Percentiles rank a stretch among this genome's conserved stretches.
Conservation (phyloP, 2,888 invertebrate genomes). For the Tetranychus truncatus region DNA sequence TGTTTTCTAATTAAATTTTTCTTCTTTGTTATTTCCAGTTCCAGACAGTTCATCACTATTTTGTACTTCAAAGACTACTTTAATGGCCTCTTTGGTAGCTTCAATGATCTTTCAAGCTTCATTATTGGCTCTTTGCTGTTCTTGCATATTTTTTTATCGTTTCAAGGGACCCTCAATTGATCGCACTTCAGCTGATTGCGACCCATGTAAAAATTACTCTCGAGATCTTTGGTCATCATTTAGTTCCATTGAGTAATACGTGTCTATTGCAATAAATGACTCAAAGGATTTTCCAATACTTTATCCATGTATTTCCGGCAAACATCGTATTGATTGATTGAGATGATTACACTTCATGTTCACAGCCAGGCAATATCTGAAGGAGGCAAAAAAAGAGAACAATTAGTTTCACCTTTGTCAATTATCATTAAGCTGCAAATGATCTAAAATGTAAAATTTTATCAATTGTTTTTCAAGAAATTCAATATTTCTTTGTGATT, state of each 20-base stretch:
- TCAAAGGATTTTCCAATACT: neutral
- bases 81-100: conserved; percentile 19
- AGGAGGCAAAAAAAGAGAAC: no score
- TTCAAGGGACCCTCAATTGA: neutral
- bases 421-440: no score
- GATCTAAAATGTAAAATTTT: no score
- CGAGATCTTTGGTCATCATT: neutral
- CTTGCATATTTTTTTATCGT: conserved; percentile 10
- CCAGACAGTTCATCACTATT: conserved; percentile 10
- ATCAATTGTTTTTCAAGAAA: no score
- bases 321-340: no score
- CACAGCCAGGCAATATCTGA: no score
- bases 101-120: conserved; percentile 18
- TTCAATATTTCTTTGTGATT: no score
- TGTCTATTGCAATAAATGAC: neutral
- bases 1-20: neutral
- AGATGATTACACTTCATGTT: no score
- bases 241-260: conserved; percentile 3
- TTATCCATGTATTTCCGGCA: no score
- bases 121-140: conserved; percentile 10
- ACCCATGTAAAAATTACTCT: neutral
- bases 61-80: conserved; percentile 18
- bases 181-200: neutral
- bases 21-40: neutral
- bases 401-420: no score